phyloP scores from a whole-genome alignment of 2,888 invertebrate genomes.

The Metacarcinus magister region DNA sequence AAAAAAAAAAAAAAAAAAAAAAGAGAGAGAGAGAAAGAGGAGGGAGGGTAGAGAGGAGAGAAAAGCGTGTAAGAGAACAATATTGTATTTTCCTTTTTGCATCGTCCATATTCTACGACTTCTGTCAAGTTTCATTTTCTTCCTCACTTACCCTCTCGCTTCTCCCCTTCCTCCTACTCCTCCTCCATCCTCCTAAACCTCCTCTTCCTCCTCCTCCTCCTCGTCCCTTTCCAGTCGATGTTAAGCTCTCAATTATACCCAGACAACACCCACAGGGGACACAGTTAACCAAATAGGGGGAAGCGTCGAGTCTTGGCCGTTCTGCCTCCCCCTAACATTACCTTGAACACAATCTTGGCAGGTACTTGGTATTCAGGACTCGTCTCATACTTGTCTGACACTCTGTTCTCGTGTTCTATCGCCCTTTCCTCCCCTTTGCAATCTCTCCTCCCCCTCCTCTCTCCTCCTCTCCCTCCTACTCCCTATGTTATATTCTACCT shows the following conservation, averaged over 20 bases:
- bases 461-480: not conserved
- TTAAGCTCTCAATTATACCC: not conserved
- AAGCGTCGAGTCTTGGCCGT: not conserved
- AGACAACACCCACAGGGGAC: not conserved
- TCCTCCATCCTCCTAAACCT: not conserved
- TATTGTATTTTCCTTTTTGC: not conserved
- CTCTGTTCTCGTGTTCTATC: not conserved
- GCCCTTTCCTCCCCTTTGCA: not conserved
- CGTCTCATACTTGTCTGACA: not conserved
- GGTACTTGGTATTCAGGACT: not conserved
- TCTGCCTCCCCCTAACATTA: not conserved
- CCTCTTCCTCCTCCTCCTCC: not conserved
- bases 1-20: not conserved
- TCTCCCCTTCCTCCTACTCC: not conserved
- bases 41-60: not conserved
- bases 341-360: not conserved
- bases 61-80: not conserved
- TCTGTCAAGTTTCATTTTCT: not conserved
- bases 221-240: not conserved
- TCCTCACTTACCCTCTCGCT: not conserved
- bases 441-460: not conserved
- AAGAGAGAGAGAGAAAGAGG: constrained; percentile 51
- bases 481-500: not conserved
- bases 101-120: not conserved
- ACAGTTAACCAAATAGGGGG: not conserved